Evolutionary conservation across 2,888 invertebrate species (phyloP).

Genomic region (Scaptomyza polygonia): DNA sequence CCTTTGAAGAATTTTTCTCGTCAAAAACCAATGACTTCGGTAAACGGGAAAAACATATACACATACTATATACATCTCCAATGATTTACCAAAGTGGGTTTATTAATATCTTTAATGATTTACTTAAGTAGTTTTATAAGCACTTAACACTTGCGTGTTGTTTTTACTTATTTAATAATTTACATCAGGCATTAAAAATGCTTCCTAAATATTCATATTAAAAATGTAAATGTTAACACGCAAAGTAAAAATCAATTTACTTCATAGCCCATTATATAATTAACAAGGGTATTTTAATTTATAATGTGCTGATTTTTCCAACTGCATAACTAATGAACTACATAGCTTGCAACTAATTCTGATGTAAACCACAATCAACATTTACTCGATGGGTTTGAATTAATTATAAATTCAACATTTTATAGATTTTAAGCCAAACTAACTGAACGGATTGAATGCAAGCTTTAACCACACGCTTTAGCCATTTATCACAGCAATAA

Average conservation of each 20-base stretch:
- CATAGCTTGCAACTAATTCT: constrained; percentile 27
- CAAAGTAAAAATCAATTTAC: constrained; percentile 22
- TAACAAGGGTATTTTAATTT: constrained; percentile 22
- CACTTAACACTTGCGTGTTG: neutral
- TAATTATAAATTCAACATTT: constrained; percentile 17
- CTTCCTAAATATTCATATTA: neutral
- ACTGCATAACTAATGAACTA: constrained; percentile 45
- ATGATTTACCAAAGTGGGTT: too few relatives aligned
- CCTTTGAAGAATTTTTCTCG: too few relatives aligned
- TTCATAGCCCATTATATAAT: constrained; percentile 17
- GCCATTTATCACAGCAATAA: constrained; percentile 53
- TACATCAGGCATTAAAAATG: constrained; percentile 9
- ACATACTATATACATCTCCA: too few relatives aligned
- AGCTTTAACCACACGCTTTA: constrained; percentile 36
- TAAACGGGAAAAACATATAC: too few relatives aligned
- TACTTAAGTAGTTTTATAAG: too few relatives aligned
- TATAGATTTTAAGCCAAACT: neutral
- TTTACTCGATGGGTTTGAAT: neutral
- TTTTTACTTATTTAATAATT: neutral
- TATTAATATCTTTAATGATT: too few relatives aligned
- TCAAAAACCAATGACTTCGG: too few relatives aligned
- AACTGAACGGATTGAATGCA: constrained; percentile 50
- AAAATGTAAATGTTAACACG: constrained; percentile 16
- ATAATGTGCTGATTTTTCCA: constrained; percentile 23
- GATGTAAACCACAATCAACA: constrained; percentile 12